phyloP scores from a whole-genome alignment of 2,888 invertebrate genomes.

The Xanthia togata region DNA sequence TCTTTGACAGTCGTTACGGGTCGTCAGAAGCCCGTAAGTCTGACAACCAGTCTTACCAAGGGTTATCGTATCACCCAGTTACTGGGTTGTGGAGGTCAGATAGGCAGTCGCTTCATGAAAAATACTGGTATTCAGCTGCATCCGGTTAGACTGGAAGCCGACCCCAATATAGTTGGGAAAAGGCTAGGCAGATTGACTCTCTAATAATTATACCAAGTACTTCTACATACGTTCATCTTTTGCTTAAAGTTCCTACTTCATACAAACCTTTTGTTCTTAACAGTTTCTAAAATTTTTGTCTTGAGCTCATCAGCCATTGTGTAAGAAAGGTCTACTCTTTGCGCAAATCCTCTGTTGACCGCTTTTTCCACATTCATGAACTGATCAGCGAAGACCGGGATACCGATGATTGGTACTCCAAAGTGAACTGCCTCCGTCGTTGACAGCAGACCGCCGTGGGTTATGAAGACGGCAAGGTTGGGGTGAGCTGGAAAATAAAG shows the following conservation, averaged over 20 bases:
- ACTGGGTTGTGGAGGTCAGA: too few species aligned
- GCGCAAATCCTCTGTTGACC: conserved; percentile 71
- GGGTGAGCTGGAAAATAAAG: conserved; percentile 70
- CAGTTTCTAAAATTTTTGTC: conserved; percentile 66
- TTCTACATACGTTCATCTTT: background rate
- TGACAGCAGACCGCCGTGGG: conserved; percentile 77
- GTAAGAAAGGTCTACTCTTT: conserved; percentile 68
- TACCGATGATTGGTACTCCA: conserved; percentile 75
- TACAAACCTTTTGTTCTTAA: conserved; percentile 67
- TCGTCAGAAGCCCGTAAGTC: too few species aligned
- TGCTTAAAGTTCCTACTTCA: background rate
- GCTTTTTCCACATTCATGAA: conserved; percentile 71
- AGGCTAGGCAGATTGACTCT: too few species aligned
- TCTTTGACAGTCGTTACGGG: too few species aligned
- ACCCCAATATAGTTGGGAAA: too few species aligned
- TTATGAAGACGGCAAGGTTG: conserved; percentile 73
- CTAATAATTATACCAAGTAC: background rate
- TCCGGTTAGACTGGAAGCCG: too few species aligned
- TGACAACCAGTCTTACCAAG: too few species aligned
- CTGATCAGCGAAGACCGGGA: conserved; percentile 77
- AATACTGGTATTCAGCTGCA: too few species aligned
- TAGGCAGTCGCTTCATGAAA: too few species aligned
- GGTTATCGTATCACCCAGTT: too few species aligned
- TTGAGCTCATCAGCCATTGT: conserved; percentile 67
- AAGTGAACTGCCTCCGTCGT: conserved; percentile 75